Evolutionary conservation across 1,140 invertebrate genomes (phyloP), one percentile per base, ranked within the genome.

Genomic region (Berghia stephanieae): DNA sequence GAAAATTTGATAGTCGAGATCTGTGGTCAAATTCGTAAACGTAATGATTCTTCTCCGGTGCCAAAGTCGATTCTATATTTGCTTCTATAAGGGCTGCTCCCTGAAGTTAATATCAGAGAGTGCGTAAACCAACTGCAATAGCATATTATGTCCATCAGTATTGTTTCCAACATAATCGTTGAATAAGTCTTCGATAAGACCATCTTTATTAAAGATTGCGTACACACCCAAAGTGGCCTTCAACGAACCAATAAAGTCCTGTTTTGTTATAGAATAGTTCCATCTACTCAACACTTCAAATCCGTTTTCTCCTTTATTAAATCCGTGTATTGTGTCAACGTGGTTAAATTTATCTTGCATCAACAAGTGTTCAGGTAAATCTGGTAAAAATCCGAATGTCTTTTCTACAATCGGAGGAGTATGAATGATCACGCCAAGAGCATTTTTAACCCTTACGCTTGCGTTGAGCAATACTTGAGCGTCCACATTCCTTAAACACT

Each of bases 351-450:
- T 34, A 1, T 57, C 72, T 13, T 60, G 42, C 21, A 40, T 44
- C n/a, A 75, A 34, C 10, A 75, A 13, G 27, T 75, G n/a, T 21
- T 63, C 3, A 1, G 55, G 72, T n/a, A 46, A 75, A 31, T 75
- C 52, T 21, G 71, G 71, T 27, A 73, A 57, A 24, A 75, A 75
- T 38, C 72, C 72, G 42, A 63, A 75, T 27, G 43, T 75, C 1
- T 52, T 75, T 34, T 75, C 72, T 6, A 75, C 72, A 3, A 36
- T 21, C 16, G 72, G 72, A 24, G 36, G 40, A 4, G 72, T 57
- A 21, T 63, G 31, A 18, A 75, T 75, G 18, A 13, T 27, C 1
- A 42, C 38, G 27, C 43, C 21, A 1, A 8, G n/a, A n/a, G n/a
- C n/a, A 13, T 63, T 5, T 60, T 24, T 21, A 4, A 63, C 16